These are phyloP conservation scores for Sphenopsis melanotis DNA, from an alignment of 2,797 vertebrate genomes.

Conservation along the genomic window DNA sequence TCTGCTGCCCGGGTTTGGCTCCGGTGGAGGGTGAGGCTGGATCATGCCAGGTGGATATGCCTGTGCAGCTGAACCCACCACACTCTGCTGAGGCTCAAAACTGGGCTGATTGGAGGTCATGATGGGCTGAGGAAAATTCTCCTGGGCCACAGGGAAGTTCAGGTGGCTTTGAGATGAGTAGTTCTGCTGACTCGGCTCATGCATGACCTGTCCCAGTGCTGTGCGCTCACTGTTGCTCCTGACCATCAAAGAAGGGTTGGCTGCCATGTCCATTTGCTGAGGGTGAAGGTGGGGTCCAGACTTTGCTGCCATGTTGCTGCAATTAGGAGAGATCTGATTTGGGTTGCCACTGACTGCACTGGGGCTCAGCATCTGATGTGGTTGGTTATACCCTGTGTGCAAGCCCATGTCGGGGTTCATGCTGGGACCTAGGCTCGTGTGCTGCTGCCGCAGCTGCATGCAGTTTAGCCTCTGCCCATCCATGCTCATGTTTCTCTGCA, in stretches of 20 bases:
- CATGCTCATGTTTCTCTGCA: slow-evolving; percentile 74
- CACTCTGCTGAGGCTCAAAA: slow-evolving; percentile 75
- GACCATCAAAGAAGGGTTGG: slow-evolving; percentile 39
- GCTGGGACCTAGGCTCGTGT: slow-evolving; percentile 62
- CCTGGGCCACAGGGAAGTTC: slow-evolving; percentile 61
- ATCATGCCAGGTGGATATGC: slow-evolving; percentile 71
- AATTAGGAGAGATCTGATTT: slow-evolving; percentile 72
- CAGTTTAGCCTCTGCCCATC: slow-evolving; percentile 76
- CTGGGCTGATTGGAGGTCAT: slow-evolving; percentile 74
- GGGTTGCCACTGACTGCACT: slow-evolving; percentile 66
- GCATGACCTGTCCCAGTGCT: slow-evolving; percentile 61
- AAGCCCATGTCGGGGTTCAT: slow-evolving; percentile 74
- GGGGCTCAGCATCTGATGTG: slow-evolving; percentile 73
- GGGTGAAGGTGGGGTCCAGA: slow-evolving; percentile 59
- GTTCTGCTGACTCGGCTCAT: slow-evolving; percentile 71
- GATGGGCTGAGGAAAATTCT: slow-evolving; percentile 70
- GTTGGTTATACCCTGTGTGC: slow-evolving; percentile 79
- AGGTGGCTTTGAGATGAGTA: slow-evolving; percentile 75
- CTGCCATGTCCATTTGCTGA: slow-evolving; percentile 64
- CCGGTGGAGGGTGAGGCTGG: slow-evolving; percentile 85
- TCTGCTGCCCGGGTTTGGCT: slow-evolving; percentile 78
- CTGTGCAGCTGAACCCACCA: slow-evolving; percentile 45
- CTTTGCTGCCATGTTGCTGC: slow-evolving; percentile 68
- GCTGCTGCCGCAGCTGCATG: slow-evolving; percentile 79
- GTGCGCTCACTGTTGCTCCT: slow-evolving; percentile 67